Evolutionary conservation across 2,888 invertebrate genomes (phyloP).

Genomic region (Enchytraeus crypticus): DNA sequence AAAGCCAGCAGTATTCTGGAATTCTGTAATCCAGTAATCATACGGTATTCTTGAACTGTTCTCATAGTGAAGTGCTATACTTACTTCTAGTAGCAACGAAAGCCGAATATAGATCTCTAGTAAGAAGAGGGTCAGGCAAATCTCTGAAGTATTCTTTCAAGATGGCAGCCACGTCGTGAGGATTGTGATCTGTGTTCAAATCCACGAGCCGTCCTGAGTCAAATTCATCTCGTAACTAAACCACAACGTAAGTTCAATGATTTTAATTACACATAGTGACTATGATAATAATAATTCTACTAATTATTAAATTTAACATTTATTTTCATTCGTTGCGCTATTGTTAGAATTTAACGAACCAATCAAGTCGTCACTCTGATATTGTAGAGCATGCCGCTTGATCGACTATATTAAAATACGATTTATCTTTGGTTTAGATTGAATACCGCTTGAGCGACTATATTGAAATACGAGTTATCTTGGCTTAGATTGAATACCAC

Average conservation of each 20-base stretch:
- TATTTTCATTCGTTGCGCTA: background rate
- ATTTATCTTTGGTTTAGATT: too few relatives aligned
- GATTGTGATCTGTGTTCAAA: slow-evolving; percentile 71
- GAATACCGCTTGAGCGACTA: too few relatives aligned
- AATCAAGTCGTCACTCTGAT: too few relatives aligned
- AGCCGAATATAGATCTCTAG: slow-evolving; percentile 76
- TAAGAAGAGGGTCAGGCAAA: slow-evolving; percentile 81
- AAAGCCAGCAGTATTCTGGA: too few relatives aligned
- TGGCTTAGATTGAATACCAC: too few relatives aligned
- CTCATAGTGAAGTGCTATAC: slow-evolving; percentile 52
- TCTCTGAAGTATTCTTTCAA: slow-evolving; percentile 88
- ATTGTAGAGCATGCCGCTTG: too few relatives aligned
- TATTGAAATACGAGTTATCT: too few relatives aligned
- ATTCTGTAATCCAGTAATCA: too few relatives aligned
- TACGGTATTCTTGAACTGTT: background rate
- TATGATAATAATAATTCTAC: background rate
- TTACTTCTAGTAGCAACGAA: slow-evolving; percentile 85
- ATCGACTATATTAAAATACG: too few relatives aligned
- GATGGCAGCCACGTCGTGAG: slow-evolving; percentile 84
- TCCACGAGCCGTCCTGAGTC: slow-evolving; percentile 59
- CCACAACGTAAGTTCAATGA: background rate
- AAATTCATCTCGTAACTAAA: slow-evolving; percentile 79
- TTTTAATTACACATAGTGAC: background rate
- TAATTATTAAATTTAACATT: background rate
- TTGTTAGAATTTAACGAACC: too few relatives aligned